Conservation (phyloP, 2,888 invertebrate genomes). For the Mesoligia furuncula region DNA sequence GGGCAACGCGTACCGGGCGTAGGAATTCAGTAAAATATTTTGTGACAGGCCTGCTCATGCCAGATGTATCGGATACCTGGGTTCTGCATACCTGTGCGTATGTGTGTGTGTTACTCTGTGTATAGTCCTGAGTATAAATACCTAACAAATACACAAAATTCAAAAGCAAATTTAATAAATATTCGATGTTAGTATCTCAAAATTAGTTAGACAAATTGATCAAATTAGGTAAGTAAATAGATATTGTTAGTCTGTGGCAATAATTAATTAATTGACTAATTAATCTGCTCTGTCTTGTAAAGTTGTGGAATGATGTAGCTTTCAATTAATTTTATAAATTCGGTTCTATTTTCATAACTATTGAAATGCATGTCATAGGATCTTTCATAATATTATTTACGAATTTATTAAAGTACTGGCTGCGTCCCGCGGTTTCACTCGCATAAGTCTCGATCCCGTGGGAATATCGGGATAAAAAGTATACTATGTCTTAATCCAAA, state of each 20-base stretch:
- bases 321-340: not conserved
- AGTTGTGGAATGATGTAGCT: not conserved
- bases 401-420: not conserved
- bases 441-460: too few relatives aligned
- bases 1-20: conserved; percentile 27
- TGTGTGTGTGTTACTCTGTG: not conserved
- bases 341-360: not conserved
- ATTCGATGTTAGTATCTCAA: not conserved
- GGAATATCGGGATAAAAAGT: too few relatives aligned
- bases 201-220: conserved; percentile 1
- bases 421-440: too few relatives aligned
- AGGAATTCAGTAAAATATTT: conserved; percentile 63
- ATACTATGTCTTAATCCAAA: too few relatives aligned
- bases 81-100: conserved; percentile 14
- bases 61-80: conserved; percentile 50
- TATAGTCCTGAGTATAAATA: not conserved
- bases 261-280: not conserved
- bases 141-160: not conserved
- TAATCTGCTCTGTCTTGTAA: not conserved
- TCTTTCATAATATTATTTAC: too few relatives aligned
- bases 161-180: not conserved
- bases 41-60: conserved; percentile 51
- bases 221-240: not conserved
- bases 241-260: not conserved
- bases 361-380: not conserved